These are phyloP conservation scores for Irena cyanogastra DNA, from an alignment of 2,113 vertebrate genomes.

Conservation along the genomic window DNA sequence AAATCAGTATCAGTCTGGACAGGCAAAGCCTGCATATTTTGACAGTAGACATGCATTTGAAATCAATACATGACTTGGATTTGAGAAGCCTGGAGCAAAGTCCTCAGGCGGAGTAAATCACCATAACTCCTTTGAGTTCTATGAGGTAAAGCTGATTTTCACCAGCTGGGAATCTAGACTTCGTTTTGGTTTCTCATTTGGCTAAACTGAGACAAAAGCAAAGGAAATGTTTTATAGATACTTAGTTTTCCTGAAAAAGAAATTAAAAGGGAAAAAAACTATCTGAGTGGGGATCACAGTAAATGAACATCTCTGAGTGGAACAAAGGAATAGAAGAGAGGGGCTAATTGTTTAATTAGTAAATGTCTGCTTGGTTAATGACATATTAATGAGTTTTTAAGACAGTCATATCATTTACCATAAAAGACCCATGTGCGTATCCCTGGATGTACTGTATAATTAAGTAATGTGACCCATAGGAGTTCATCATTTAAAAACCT, in stretches of 20 bases:
- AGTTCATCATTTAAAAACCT: constrained; percentile 76
- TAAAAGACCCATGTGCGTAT: constrained; percentile 79
- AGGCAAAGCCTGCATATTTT: not conserved
- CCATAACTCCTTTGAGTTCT: constrained; percentile 29
- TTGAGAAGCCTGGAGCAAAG: constrained; percentile 41
- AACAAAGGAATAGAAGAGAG: constrained; percentile 80
- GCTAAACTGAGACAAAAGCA: constrained; percentile 15
- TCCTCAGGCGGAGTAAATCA: constrained; percentile 46
- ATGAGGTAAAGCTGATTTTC: constrained; percentile 21
- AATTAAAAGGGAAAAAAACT: not conserved
- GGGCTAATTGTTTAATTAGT: constrained; percentile 88
- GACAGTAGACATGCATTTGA: constrained; percentile 7
- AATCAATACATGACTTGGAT: constrained; percentile 21
- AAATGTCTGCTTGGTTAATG: constrained; percentile 87
- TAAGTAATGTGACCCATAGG: constrained; percentile 82
- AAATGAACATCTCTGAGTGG: constrained; percentile 71
- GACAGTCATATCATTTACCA: constrained; percentile 84
- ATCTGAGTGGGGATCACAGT: constrained; percentile 55
- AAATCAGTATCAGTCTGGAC: not conserved
- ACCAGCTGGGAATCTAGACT: constrained; percentile 4
- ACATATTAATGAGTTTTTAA: constrained; percentile 88
- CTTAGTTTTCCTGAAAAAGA: constrained; percentile 48
- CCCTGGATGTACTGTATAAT: constrained; percentile 83
- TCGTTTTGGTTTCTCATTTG: constrained; percentile 45
- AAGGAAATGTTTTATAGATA: constrained; percentile 41